Evolutionary conservation across 2,888 invertebrate genomes (phyloP), one percentile per base, ranked within the genome.

Genomic region (Atethmia centrago): DNA sequence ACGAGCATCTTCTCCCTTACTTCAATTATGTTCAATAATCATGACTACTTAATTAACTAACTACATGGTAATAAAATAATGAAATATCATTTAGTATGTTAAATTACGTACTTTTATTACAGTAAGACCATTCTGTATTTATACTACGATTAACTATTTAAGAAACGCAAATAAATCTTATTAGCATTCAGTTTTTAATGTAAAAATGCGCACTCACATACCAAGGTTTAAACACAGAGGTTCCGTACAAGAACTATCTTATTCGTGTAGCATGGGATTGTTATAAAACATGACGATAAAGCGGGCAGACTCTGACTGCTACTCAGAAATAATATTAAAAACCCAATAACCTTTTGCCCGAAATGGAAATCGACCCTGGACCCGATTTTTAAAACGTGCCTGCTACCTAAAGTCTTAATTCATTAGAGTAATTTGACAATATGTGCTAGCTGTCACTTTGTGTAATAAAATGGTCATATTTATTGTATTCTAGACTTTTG

Each of bases 91-190:
- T 58, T 56, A 59, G 3, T 45, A 36, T 36, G 49, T 47, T 47
- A 40, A 47, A 75, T 53, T 19, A 59, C n/a, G 3, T 16, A n/a
- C 5, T 53, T 74, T 59, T 74, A 59, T 74, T 14, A 21, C 31
- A 21, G 10, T 61, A 25, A 19, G 28, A 28, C 47, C 16, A 47
- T 42, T 61, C 1, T 55, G 14, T 68, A 28, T 76, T 76, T 68
- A 68, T 10, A 55, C 25, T 55, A 55, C 8, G 61, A 62, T 62
- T 58, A 59, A 66, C 47, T 5, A 25, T 21, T 1, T 75, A 40
- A 31, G 14, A 72, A 55, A 47, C 40, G 28, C 51, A 74, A 74
- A 74, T 59, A 47, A n/a, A 40, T 31, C 14, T 21, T 45, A 21
- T 21, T 16, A 21, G 16, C 9, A 58, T 16, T n/a, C n/a, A 49